Percentiles rank a stretch among this genome's conserved stretches.
Conservation (phyloP, 2,797 vertebrate genomes). For the Xenopus petersii region DNA sequence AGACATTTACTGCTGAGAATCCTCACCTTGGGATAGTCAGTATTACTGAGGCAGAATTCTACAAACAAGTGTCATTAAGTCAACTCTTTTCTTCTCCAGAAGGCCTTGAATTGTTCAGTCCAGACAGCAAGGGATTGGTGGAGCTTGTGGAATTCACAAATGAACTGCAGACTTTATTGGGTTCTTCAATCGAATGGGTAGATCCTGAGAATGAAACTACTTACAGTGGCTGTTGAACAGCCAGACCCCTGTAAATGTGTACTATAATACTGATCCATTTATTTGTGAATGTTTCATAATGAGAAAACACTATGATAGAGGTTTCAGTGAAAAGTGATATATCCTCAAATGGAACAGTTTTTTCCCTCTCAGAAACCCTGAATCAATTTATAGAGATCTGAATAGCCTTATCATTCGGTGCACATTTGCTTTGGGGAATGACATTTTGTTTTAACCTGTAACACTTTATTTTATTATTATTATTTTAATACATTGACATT, state of each 20-base stretch:
- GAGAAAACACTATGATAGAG: conserved; percentile 79
- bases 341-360: conserved; percentile 18
- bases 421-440: conserved; percentile 68
- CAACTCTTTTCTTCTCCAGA: conserved; percentile 84
- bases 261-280: conserved; percentile 65
- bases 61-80: conserved; percentile 84
- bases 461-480: conserved; percentile 64
- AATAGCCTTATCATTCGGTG: conserved; percentile 62
- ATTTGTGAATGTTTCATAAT: conserved; percentile 77
- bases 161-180: conserved; percentile 82
- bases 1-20: conserved; percentile 82
- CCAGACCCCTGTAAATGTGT: conserved; percentile 47
- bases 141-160: conserved; percentile 88
- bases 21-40: conserved; percentile 84
- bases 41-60: conserved; percentile 82
- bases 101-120: conserved; percentile 81
- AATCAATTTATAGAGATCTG: conserved; percentile 35
- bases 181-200: conserved; percentile 82
- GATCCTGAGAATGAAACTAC: conserved; percentile 66
- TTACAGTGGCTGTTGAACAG: conserved; percentile 72
- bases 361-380: conserved; percentile 7
- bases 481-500: conserved; percentile 60
- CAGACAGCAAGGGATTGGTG: conserved; percentile 81
- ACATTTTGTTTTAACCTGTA: conserved; percentile 69
- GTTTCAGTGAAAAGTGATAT: conserved; percentile 68